Conservation (phyloP, 2,797 vertebrate species). For the Oceanodroma leucorhoa region DNA sequence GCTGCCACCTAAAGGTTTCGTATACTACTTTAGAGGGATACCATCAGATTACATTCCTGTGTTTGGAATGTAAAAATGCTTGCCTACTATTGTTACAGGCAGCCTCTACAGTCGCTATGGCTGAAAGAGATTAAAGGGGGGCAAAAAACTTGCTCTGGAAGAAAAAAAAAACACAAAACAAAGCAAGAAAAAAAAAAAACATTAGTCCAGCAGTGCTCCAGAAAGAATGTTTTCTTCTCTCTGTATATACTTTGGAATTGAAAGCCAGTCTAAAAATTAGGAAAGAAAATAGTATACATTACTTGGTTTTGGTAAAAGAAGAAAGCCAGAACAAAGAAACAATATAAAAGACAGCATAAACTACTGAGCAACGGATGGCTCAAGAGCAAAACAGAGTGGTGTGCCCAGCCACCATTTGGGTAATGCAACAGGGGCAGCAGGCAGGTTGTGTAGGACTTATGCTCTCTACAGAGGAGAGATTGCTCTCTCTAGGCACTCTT, state of each 20-base stretch:
- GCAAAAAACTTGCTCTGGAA: background rate
- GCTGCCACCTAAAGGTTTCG: slow-evolving; percentile 80
- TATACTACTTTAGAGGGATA: slow-evolving; percentile 17
- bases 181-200: accelerated
- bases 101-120: background rate
- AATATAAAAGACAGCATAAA: background rate
- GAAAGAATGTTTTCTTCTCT: background rate
- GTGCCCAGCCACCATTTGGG: background rate
- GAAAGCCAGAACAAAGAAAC: background rate
- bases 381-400: background rate
- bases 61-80: background rate
- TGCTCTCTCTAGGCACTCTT: background rate
- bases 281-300: background rate
- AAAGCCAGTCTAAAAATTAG: background rate
- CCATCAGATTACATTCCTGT: background rate
- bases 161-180: background rate
- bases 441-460: background rate
- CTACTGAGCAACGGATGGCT: background rate
- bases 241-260: background rate
- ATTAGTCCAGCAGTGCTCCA: background rate
- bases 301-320: background rate
- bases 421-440: accelerated
- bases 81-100: background rate
- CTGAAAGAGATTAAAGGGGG: background rate
- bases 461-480: background rate